Percentiles rank a stretch among this genome's conserved stretches.
Evolutionary conservation across 2,888 invertebrate genomes (phyloP).

Genomic region (Leptopilina syphax): DNA sequence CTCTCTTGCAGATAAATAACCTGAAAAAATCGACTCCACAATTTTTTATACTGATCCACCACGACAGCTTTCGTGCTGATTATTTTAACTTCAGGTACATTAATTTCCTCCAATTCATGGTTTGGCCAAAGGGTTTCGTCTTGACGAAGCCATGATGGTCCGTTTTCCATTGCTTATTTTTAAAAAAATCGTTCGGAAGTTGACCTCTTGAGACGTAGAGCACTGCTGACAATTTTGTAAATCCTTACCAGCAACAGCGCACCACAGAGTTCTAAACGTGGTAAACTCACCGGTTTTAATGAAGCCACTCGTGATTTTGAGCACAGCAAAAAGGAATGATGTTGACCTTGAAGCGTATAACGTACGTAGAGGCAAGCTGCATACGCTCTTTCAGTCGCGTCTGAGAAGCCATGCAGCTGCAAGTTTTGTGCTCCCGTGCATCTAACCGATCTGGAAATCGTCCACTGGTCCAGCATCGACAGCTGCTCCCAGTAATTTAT

Average conservation of each 20-base stretch:
- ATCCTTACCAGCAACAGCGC: constrained; percentile 21
- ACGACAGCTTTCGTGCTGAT: background rate
- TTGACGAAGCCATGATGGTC: background rate
- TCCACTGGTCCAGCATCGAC: background rate
- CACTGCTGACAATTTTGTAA: background rate
- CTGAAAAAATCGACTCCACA: background rate
- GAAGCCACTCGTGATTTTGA: constrained; percentile 43
- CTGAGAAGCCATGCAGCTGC: constrained; percentile 37
- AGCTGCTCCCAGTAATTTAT: background rate
- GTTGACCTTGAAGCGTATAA: background rate
- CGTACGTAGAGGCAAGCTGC: constrained; percentile 31
- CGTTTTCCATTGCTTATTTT: background rate
- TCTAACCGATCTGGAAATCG: background rate
- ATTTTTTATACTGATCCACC: background rate
- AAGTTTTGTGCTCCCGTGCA: background rate
- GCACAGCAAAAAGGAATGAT: background rate
- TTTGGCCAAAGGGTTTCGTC: background rate
- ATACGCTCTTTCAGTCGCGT: constrained; percentile 36
- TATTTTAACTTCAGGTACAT: background rate
- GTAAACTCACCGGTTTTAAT: constrained; percentile 25
- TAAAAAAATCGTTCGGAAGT: background rate
- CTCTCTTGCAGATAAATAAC: background rate
- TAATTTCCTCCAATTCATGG: background rate
- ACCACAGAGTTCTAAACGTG: constrained; percentile 21
- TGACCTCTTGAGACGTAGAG: background rate